Percentiles rank a stretch among this genome's conserved stretches.
These are phyloP conservation scores for Andrena marginata DNA, from an alignment of 2,888 invertebrate genomes.

Conservation along the genomic window DNA sequence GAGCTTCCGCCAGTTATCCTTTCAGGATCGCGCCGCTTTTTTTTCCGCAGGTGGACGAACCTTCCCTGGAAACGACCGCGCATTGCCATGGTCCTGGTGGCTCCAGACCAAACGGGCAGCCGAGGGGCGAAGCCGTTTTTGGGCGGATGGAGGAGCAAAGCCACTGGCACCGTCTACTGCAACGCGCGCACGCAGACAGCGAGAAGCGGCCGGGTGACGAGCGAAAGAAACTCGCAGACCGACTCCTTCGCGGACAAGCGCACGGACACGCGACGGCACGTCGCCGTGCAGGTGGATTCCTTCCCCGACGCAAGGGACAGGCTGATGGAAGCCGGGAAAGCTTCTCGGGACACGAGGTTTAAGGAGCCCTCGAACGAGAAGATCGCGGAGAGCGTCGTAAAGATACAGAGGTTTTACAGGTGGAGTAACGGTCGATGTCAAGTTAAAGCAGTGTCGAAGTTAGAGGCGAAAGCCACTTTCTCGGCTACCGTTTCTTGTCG, in stretches of 20 bases:
- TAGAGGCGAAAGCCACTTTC: neutral
- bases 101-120: neutral
- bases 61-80: neutral
- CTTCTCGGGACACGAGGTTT: neutral
- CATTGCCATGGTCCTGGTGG: neutral
- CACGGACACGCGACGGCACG: slow-evolving; percentile 62
- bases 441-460: slow-evolving; percentile 29
- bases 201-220: slow-evolving; percentile 9
- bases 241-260: slow-evolving; percentile 71
- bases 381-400: slow-evolving; percentile 67
- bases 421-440: slow-evolving; percentile 46
- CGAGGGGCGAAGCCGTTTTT: slow-evolving; percentile 17
- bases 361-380: slow-evolving; percentile 6
- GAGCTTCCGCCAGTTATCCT: slow-evolving; percentile 35
- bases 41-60: neutral
- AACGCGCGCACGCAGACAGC: slow-evolving; percentile 93
- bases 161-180: slow-evolving; percentile 90
- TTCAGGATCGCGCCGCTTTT: slow-evolving; percentile 11
- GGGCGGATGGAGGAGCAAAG: slow-evolving; percentile 90
- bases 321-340: slow-evolving; percentile 55
- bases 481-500: neutral
- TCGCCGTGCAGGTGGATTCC: slow-evolving; percentile 72
- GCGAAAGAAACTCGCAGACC: slow-evolving; percentile 87
- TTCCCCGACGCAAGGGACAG: slow-evolving; percentile 75
- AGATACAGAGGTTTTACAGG: slow-evolving; percentile 80